Percentiles rank a stretch among this genome's conserved stretches.
Evolutionary conservation across 2,797 vertebrate species (phyloP).

Genomic region (Coreius guichenoti): DNA sequence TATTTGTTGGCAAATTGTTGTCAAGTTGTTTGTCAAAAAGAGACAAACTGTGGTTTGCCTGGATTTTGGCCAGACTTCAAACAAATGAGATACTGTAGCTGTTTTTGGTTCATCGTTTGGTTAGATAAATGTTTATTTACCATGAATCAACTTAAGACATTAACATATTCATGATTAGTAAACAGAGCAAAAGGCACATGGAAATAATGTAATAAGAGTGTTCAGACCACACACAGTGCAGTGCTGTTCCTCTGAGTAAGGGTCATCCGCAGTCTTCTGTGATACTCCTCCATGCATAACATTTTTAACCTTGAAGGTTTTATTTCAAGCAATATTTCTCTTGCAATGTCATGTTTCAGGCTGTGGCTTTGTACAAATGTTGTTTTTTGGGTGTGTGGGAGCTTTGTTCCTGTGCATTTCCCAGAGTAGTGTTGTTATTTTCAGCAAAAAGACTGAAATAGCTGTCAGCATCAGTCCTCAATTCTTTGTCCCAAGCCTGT

Average conservation of each 20-base stretch:
- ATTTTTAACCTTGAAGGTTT: conserved; percentile 22
- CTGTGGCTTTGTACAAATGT: conserved; percentile 18
- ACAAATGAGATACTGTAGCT: not conserved
- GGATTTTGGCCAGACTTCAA: conserved; percentile 11
- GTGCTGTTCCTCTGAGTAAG: conserved; percentile 2
- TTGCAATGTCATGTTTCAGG: conserved; percentile 30
- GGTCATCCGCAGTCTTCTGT: not conserved
- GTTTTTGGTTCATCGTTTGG: not conserved
- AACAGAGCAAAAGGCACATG: not conserved
- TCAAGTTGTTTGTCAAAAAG: not conserved
- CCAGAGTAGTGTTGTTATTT: conserved; percentile 39
- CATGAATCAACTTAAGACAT: conserved; percentile 2
- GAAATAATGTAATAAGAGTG: not conserved
- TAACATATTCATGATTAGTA: conserved; percentile 10
- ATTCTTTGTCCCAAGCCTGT: conserved; percentile 15
- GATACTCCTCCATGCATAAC: conserved; percentile 23
- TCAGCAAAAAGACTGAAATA: conserved; percentile 31
- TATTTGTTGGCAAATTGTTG: not conserved
- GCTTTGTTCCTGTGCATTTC: conserved; percentile 34
- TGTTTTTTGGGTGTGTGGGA: conserved; percentile 15
- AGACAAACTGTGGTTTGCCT: not conserved
- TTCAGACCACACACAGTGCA: conserved; percentile 47
- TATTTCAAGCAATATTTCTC: conserved; percentile 31
- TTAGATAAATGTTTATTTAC: conserved; percentile 18
- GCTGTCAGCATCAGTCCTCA: not conserved